Conservation (phyloP, 1,140 invertebrate species). For the Calliphora vicina region DNA sequence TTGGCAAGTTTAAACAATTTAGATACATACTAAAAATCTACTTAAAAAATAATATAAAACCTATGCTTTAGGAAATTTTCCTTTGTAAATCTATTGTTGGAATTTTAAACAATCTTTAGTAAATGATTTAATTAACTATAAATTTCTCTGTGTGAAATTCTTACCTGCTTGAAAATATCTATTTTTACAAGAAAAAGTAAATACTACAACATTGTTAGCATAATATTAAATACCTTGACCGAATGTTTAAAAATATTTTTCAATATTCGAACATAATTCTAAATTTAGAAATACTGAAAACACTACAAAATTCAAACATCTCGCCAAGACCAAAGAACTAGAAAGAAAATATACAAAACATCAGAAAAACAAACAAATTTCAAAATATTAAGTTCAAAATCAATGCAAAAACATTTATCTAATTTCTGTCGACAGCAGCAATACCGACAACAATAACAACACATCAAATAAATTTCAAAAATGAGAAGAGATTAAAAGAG, state of each 20-base stretch:
- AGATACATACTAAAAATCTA: no score
- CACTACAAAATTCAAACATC: not conserved
- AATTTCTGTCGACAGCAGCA: not conserved
- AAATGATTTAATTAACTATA: no score
- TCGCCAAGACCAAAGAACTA: not conserved
- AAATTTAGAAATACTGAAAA: not conserved
- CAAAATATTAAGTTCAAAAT: not conserved
- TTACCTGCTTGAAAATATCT: no score
- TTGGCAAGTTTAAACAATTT: no score
- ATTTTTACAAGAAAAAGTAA: not conserved
- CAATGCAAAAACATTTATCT: not conserved
- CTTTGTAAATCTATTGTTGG: no score
- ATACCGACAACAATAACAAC: not conserved
- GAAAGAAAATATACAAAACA: not conserved
- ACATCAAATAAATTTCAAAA: not conserved
- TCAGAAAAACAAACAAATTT: no score
- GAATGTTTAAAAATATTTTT: conserved; percentile 6
- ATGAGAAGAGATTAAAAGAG: not conserved
- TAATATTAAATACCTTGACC: not conserved
- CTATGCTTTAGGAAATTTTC: no score
- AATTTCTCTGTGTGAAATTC: no score
- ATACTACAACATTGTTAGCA: not conserved
- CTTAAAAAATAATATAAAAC: no score
- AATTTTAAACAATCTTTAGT: no score
- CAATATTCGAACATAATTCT: not conserved